Evolutionary conservation across 1,140 invertebrate genomes (phyloP), one percentile per base, ranked within the genome.

Genomic region (Monochamus saltuarius): DNA sequence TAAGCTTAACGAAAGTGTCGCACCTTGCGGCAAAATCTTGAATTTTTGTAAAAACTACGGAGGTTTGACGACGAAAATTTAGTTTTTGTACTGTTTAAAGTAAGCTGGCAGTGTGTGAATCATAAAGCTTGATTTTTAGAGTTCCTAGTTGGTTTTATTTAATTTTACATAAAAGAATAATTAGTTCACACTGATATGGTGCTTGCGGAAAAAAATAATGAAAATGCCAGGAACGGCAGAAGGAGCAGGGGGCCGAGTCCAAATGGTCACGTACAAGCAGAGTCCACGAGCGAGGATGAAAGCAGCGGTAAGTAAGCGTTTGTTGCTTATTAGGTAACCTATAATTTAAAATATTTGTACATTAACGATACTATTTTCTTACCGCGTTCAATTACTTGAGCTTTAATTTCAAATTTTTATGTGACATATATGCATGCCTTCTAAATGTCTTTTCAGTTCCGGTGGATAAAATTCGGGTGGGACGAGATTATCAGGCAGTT

Each of bases 391-490:
- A 16, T 13, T n/a, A 13, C 7, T 3, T 40, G 19, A 11, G 49
- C 1, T 51, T 9, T 34, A 51, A 22, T 51, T 35, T 51, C n/a
- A 10, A 13, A 9, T 51, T 10, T 34, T 51, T 51, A 16, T n/a
- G 39, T 19, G 14, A 19, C 14, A 46, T 29, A 29, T 29, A 2
- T 29, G 22, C 22, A 29, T 29, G 22, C 22, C 22, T 29, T 29
- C 35, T 2, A 35, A 4, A 3, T 51, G 3, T 29, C 49, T 56
- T 77, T 69, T 72, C 73, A 83, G 87, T 87, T 81, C 82, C 86
- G 87, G 89, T 88, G 65, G 91, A 91, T 80, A 95, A 95, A 79
- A 97, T 97, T 75, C 84, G 95, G 70, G 93, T 97, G 70, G 95
- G 95, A 34, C 82, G 89, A 69, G 94, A 97, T 77, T 97, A 91